Base-by-base conservation (phyloP, 2,797 vertebrate genomes). In the Gymnocypris eckloni region DNA sequence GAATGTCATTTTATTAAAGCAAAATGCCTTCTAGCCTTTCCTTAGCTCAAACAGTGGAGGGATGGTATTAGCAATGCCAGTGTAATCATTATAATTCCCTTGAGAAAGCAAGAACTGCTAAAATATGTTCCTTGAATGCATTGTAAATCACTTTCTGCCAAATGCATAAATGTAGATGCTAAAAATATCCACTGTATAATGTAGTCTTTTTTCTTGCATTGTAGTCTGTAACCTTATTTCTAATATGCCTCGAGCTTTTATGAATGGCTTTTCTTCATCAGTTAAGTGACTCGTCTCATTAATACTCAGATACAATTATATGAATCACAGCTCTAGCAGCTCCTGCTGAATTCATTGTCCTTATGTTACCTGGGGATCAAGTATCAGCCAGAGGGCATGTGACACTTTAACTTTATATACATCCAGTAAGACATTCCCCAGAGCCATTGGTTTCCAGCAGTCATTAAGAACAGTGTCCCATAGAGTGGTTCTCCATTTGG, bases 331-430 rank as follows among this genome's bases (percentile, higher is more conserved):
- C 45, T 72, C 56, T 37, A 45, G 48, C 25, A 9, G 15, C 39
- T 64, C 4, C 43, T 77, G 28, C 78, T 67, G 61, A 71, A 87
- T 73, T 75, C 45, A 52, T 81, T 87, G 73, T 84, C 82, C 79
- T 87, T 80, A 87, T 48, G 37, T 84, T 84, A 88, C 79, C 70
- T 88, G 86, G 28, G 50, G 70, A 82, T 85, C 61, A 79, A 70
- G 37, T 82, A 87, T 82, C 72, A 77, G 72, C 78, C 77, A 75
- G 66, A 75, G 72, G 81, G 81, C 71, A 84, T 83, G 39, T 86
- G 52, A 87, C 50, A 87, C 79, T 86, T 52, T 67, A 39, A 87
- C 71, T 81, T 69, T 87, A 56, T 81, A 56, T 81, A 81, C 86
- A 87, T 59, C 50, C 41, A 78, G 43, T 75, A 45, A 82, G 87